Base-by-base conservation (phyloP, 2,888 invertebrate species). In the Lomographa bimaculata region DNA sequence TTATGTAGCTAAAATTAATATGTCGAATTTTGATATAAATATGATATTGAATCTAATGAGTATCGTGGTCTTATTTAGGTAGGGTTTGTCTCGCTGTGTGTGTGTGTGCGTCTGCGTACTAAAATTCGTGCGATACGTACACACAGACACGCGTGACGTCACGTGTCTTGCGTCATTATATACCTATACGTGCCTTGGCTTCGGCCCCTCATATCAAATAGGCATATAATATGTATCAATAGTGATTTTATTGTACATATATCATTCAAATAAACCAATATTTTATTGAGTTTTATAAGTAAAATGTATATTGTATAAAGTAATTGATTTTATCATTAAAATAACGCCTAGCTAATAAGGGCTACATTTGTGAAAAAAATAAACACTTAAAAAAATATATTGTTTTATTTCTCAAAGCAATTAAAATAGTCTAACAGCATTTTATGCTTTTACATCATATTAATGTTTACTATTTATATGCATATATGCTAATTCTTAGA, bases 261-360 rank as follows among this genome's bases (percentile, higher is more conserved):
- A 80, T 86, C 84, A 54, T 89, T 84, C 63, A 80, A 83, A 82
- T 82, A 82, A 81, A 84, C 80, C 82, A 81, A 86, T 90, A 89
- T 87, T 89, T 83, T 89, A 89, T 89, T 85, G 84, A 85, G 45
- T 51, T 81, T 82, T 86, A 81, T 86, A 80, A 89, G 81, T 79
- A 81, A 84, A 81, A 87, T 89, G 89, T 90, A 89, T 87, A 90
- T 90, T 89, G 89, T 90, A 90, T 83, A 90, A 86, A 87, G 80
- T 86, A 54, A 82, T 80, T 85, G 87, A 84, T 83, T 82, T 85
- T 86, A 85, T 89, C 79, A 81, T 89, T 85, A 80, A 36, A 81
- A 89, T 86, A 87, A 89, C 86, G 83, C 80, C 77, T 89, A 89
- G 81, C 68, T 80, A 66, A 64, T 87, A 87, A 86, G 86, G 79